Evolutionary conservation across 2,797 vertebrate species (phyloP).

Genomic region (Neosalanx taihuensis): DNA sequence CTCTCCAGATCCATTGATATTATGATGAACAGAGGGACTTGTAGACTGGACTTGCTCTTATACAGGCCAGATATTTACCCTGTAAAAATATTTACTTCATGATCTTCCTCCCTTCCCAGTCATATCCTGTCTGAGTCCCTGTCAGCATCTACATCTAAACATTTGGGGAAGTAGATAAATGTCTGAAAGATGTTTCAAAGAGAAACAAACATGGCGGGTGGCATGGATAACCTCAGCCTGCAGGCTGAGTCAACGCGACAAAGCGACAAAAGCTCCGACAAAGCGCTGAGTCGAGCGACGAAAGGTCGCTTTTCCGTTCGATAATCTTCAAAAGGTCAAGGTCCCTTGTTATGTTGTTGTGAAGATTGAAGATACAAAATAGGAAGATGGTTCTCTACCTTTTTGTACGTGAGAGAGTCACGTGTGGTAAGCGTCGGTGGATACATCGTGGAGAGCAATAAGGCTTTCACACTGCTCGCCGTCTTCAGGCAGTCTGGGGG

Average conservation of each 20-base stretch:
- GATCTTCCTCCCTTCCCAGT: constrained; percentile 28
- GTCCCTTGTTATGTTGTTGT: not conserved
- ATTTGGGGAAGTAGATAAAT: constrained; percentile 12
- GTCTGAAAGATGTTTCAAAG: constrained; percentile 28
- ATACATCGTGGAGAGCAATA: constrained; percentile 84
- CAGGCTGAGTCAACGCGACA: not conserved
- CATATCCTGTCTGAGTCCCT: constrained; percentile 12
- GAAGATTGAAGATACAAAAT: not conserved
- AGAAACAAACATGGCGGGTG: not conserved
- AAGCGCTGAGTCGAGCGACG: too few relatives aligned
- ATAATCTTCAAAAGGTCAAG: not conserved
- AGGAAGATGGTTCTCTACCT: constrained; percentile 28
- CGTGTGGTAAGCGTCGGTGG: constrained; percentile 66
- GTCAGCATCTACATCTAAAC: constrained; percentile 25
- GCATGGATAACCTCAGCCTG: not conserved
- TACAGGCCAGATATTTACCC: too few relatives aligned
- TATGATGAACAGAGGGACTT: constrained; percentile 13
- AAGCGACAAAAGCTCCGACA: not conserved
- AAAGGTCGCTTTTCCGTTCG: not conserved
- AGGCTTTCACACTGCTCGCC: constrained; percentile 92
- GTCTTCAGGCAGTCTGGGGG: constrained; percentile 82
- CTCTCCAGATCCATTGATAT: not conserved
- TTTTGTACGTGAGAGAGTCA: constrained; percentile 71
- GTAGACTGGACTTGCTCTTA: constrained; percentile 22
- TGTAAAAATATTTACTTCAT: constrained; percentile 43